Percentiles rank a stretch among this genome's conserved stretches.
phyloP scores from a whole-genome alignment of 2,113 vertebrate species.

The Scartelaos histophorus region DNA sequence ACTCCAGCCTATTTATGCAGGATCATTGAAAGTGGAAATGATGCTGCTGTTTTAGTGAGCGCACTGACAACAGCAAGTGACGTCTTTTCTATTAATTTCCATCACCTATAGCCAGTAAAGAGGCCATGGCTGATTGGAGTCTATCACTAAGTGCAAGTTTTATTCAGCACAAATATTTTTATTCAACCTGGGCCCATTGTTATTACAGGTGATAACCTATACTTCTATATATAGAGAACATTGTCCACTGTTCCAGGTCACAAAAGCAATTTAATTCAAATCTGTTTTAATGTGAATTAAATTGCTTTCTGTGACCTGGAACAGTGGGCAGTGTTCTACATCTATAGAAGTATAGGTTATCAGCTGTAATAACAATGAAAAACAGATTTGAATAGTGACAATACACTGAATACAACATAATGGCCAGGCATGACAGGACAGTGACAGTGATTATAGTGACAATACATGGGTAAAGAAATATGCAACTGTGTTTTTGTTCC shows the following conservation, averaged over 20 bases:
- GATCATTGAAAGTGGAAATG: slow-evolving; percentile 69
- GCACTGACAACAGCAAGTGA: slow-evolving; percentile 47
- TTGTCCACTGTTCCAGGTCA: not conserved
- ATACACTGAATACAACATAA: not conserved
- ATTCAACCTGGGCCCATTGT: slow-evolving; percentile 8
- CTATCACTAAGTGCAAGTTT: too few relatives aligned
- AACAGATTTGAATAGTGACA: not conserved
- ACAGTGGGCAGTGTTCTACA: too few relatives aligned
- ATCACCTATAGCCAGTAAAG: slow-evolving; percentile 36
- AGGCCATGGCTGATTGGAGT: too few relatives aligned
- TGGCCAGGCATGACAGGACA: not conserved
- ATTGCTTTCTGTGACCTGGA: too few relatives aligned
- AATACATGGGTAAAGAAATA: too few relatives aligned
- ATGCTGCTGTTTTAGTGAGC: slow-evolving; percentile 44
- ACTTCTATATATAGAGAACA: not conserved
- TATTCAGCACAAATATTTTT: slow-evolving; percentile 1
- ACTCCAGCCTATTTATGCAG: slow-evolving; percentile 61
- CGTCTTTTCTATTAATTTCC: slow-evolving; percentile 58
- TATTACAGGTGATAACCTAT: not conserved
- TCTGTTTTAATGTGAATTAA: too few relatives aligned
- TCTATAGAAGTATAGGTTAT: too few relatives aligned
- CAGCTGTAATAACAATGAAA: too few relatives aligned
- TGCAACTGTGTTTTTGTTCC: too few relatives aligned
- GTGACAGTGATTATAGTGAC: too few relatives aligned
- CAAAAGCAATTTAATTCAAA: not conserved